These are phyloP conservation scores for Phymanthus crucifer DNA, from an alignment of 92 coral and sea anemone genomes.

Conservation along the genomic window DNA sequence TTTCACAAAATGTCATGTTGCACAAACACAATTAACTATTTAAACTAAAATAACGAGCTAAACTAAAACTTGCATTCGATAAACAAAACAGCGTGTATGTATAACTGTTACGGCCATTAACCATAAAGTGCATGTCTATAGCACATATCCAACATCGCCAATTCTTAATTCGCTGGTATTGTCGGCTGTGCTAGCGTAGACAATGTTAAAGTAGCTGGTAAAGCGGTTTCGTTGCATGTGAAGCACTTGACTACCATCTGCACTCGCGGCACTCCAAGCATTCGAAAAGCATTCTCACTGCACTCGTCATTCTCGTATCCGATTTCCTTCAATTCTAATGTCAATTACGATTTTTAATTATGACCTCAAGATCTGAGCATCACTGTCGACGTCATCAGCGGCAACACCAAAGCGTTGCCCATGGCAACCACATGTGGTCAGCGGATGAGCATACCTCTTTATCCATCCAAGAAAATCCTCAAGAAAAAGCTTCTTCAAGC, in stretches of 20 bases:
- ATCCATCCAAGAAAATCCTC: conserved; percentile 79
- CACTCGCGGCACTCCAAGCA: background rate
- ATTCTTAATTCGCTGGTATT: background rate
- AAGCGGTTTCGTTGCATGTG: no score
- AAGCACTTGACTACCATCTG: background rate
- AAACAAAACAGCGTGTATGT: background rate
- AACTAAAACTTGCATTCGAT: background rate
- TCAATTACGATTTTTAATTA: background rate
- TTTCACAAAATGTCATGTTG: background rate
- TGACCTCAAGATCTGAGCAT: conserved; percentile 60
- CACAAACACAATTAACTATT: background rate
- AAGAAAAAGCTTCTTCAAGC: conserved; percentile 89
- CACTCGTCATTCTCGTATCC: background rate
- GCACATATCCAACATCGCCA: background rate
- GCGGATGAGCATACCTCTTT: conserved; percentile 95
- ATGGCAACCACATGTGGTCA: conserved; percentile 98
- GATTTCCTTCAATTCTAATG: background rate
- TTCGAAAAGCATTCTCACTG: background rate
- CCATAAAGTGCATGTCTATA: background rate
- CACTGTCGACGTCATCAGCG: conserved; percentile 90
- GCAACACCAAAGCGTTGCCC: conserved; percentile 91
- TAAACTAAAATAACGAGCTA: background rate
- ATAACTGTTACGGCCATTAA: background rate
- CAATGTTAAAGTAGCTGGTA: no score
- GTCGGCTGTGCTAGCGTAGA: no score